Conservation (phyloP, 2,113 vertebrate genomes). For the Psephotus haematonotus region DNA sequence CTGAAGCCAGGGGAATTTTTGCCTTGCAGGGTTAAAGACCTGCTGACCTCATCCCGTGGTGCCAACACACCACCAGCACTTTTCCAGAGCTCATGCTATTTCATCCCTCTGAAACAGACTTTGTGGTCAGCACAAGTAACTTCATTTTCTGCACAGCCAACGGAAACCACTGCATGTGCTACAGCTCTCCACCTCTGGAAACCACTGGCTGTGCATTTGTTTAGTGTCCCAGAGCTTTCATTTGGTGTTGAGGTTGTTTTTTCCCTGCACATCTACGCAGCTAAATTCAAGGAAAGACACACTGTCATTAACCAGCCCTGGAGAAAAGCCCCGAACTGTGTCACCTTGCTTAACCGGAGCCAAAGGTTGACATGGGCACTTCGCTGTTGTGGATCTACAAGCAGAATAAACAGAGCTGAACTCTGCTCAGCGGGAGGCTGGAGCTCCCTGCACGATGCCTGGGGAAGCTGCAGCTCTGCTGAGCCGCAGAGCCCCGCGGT, state of each 20-base stretch:
- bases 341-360: slow-evolving; percentile 8
- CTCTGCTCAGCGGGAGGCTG: neutral
- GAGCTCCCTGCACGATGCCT: neutral
- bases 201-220: neutral
- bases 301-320: neutral
- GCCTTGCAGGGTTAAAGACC: slow-evolving; percentile 45
- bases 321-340: neutral
- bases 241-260: neutral
- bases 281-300: neutral
- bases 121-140: slow-evolving; percentile 20
- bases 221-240: neutral
- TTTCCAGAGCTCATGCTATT: slow-evolving; percentile 31
- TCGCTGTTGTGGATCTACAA: neutral
- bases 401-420: neutral
- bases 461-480: neutral
- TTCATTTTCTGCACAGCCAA: neutral
- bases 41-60: slow-evolving; percentile 1
- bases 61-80: slow-evolving; percentile 27
- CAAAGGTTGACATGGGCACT: neutral
- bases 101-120: neutral
- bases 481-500: neutral
- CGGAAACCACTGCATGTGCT: neutral
- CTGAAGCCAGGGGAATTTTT: slow-evolving; percentile 46
- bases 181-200: neutral
- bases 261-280: neutral